Base-by-base conservation (phyloP, 2,113 vertebrate species). In the Aviceda subcristata region DNA sequence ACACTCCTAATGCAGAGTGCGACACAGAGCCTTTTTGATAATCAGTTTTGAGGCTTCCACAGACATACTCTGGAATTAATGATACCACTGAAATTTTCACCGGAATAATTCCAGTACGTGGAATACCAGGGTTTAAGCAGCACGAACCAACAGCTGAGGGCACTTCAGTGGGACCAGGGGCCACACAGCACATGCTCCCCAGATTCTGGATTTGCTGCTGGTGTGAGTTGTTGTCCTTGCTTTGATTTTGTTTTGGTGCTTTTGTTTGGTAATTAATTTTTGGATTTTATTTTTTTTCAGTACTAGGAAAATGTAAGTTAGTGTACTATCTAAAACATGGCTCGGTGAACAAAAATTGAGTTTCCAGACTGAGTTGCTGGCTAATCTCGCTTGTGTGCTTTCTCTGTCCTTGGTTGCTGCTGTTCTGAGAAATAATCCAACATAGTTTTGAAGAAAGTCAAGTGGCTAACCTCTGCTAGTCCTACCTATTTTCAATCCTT, bases 31-130 rank as follows among this genome's bases (percentile, higher is more conserved):
- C 63, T 69, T 34, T 27, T 24, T 50, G 11, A 13, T 64, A 48
- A 43, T 18, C 85, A 78, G 36, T 36, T 62, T 30, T 96, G 95
- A 96, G 96, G 90, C 94, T 97, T 94, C 92, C 59, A 55, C 62
- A 85, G 74, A 68, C 90, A 91, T 64, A 12, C 90, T 19, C 41
- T 45, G 74, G 32, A 50, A 62, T 64, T 90, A 30, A 91, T n/a
- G 43, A 71, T 45, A 66, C 59, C 57, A 21, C 88, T 95, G 86
- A 90, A 84, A 66, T 90, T 94, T 92, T 53, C 55, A 57, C 84
- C 23, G 10, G 1, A 43, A 21, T 46, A 56, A 86, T 41, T 48
- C 14, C 63, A 41, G 19, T 27, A 9, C 50, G 26, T n/a, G 68
- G 62, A 63, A 21, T 15, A n/a, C 23, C 41, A 18, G 67, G 83